Conservation (phyloP, 2,888 invertebrate species). For the Ichneumon xanthorius region DNA sequence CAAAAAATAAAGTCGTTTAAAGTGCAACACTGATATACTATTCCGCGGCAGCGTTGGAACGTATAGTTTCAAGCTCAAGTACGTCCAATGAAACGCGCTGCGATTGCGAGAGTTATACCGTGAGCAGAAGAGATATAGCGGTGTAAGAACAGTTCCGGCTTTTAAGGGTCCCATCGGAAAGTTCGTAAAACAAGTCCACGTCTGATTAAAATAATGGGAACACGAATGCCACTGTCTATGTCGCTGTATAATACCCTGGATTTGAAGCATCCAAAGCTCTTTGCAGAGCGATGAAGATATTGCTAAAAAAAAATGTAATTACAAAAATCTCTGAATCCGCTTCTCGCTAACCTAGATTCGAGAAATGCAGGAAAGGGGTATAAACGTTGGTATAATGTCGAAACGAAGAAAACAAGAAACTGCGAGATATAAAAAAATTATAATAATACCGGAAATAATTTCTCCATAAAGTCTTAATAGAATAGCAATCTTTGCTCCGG, state of each 20-base stretch:
- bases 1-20: slow-evolving; percentile 11
- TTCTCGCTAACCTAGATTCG: not conserved
- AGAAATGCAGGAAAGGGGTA: not conserved
- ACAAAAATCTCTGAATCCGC: not conserved
- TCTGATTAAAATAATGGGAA: slow-evolving; percentile 35
- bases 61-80: slow-evolving; percentile 3
- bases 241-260: not conserved
- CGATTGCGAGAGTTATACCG: slow-evolving; percentile 34
- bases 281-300: not conserved
- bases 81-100: slow-evolving; percentile 25
- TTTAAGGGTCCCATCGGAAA: slow-evolving; percentile 21
- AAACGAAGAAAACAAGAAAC: not conserved
- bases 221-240: not conserved
- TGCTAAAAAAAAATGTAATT: not conserved
- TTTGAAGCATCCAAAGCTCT: not conserved
- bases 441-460: too few species aligned
- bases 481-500: too few species aligned
- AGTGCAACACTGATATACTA: slow-evolving; percentile 19
- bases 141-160: slow-evolving; percentile 15
- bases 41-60: not conserved
- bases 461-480: too few species aligned
- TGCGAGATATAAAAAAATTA: too few species aligned
- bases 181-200: slow-evolving; percentile 29
- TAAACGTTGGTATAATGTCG: not conserved
- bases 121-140: slow-evolving; percentile 10